Evolutionary conservation across 1,140 invertebrate species (phyloP).

Genomic region (Chymomyza costata): DNA sequence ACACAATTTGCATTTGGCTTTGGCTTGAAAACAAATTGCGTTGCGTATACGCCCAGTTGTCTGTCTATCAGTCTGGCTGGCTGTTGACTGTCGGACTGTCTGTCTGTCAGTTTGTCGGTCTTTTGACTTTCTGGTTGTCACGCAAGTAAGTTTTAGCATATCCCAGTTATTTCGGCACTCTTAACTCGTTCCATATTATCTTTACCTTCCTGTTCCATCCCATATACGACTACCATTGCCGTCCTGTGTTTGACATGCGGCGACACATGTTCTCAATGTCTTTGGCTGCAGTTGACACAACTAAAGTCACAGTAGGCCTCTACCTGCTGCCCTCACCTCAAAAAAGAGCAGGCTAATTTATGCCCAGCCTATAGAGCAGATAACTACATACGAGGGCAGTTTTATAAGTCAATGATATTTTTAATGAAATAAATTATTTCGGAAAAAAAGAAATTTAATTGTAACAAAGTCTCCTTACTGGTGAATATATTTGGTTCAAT

Average conservation of each 20-base stretch:
- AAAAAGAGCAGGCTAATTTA: conserved; percentile 67
- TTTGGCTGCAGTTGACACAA: conserved; percentile 43
- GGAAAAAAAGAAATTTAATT: no score
- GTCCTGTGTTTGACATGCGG: conserved; percentile 18
- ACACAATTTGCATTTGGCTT: conserved; percentile 57
- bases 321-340: no score
- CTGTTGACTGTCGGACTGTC: conserved; percentile 8
- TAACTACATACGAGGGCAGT: no score
- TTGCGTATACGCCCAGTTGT: conserved; percentile 37
- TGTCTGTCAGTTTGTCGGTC: conserved; percentile 31
- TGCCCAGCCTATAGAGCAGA: conserved; percentile 38
- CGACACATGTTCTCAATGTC: conserved; percentile 36
- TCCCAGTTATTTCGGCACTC: conserved; percentile 54
- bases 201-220: conserved; percentile 33
- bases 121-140: no score
- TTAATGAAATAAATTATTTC: no score
- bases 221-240: not conserved
- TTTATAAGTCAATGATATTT: no score
- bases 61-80: conserved; percentile 3
- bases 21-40: conserved; percentile 27
- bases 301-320: not conserved
- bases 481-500: no score
- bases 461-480: no score
- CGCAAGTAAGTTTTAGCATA: conserved; percentile 38
- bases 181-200: conserved; percentile 5